phyloP scores from a whole-genome alignment of 2,888 invertebrate genomes.

The Polydrusus cervinus region DNA sequence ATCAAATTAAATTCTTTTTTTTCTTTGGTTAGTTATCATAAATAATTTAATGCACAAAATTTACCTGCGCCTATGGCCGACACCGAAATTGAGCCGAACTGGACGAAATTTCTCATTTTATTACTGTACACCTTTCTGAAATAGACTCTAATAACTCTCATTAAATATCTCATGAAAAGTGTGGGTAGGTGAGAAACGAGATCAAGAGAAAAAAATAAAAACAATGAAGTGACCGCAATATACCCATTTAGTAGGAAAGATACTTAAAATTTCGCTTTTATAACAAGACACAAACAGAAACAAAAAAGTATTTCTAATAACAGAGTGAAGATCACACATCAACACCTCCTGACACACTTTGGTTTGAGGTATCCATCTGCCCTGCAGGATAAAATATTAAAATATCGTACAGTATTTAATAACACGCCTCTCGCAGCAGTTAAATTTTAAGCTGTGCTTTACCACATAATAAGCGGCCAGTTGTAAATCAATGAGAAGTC shows the following conservation, averaged over 20 bases:
- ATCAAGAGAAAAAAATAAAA: neutral
- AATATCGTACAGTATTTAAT: slow-evolving; percentile 70
- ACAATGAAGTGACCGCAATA: neutral
- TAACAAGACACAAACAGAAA: slow-evolving; percentile 37
- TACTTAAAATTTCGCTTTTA: neutral
- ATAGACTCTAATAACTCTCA: no score
- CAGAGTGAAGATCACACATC: slow-evolving; percentile 62
- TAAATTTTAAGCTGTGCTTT: slow-evolving; percentile 68
- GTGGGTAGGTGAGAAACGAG: neutral
- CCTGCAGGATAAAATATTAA: slow-evolving; percentile 66
- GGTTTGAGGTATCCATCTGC: slow-evolving; percentile 64
- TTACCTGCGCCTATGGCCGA: no score
- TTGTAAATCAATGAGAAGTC: slow-evolving; percentile 68
- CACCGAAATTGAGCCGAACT: no score
- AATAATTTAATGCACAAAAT: no score
- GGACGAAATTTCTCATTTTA: no score
- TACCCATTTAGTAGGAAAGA: neutral
- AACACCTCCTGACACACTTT: slow-evolving; percentile 65
- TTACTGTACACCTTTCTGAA: no score
- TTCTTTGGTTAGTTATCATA: no score
- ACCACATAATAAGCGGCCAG: slow-evolving; percentile 67
- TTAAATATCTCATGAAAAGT: no score
- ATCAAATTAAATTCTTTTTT: no score
- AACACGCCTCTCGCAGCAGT: slow-evolving; percentile 66
- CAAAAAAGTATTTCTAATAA: slow-evolving; percentile 59